Percentiles rank a stretch among this genome's conserved stretches.
Conservation (phyloP, 2,113 vertebrate species). For the Cairina moschata region DNA sequence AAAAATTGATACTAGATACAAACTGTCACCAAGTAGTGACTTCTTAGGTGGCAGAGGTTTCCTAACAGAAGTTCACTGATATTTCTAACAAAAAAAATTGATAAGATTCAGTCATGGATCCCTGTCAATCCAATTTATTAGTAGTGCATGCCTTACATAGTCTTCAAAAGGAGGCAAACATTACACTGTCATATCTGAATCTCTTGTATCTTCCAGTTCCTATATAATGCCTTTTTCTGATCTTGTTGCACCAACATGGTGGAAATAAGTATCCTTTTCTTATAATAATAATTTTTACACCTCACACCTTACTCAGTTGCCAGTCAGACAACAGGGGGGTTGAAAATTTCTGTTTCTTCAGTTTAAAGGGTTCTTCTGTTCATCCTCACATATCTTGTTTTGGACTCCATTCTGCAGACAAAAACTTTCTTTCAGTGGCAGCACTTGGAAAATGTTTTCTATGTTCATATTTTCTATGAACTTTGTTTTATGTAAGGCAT, state of each 20-base stretch:
- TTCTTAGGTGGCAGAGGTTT: not conserved
- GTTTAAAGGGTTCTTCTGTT: not conserved
- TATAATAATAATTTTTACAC: not conserved
- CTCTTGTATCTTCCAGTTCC: not conserved
- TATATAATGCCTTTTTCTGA: not conserved
- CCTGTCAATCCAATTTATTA: not conserved
- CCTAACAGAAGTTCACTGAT: not conserved
- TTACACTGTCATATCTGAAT: not conserved
- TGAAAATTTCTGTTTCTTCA: not conserved
- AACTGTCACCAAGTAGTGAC: not conserved
- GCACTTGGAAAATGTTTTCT: not conserved
- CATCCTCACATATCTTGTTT: not conserved
- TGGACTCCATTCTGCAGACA: not conserved
- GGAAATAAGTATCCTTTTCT: not conserved
- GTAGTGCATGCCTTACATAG: not conserved
- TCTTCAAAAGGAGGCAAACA: not conserved
- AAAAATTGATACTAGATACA: not conserved
- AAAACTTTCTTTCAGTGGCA: not conserved
- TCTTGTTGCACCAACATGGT: not conserved
- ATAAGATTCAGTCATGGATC: not conserved
- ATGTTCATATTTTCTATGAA: not conserved
- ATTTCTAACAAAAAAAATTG: not conserved
- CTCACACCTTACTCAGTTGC: not conserved
- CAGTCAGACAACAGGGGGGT: not conserved
- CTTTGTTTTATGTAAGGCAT: constrained; percentile 30